phyloP scores from a whole-genome alignment of 2,888 invertebrate genomes.

The Camptogramma bilineatum region DNA sequence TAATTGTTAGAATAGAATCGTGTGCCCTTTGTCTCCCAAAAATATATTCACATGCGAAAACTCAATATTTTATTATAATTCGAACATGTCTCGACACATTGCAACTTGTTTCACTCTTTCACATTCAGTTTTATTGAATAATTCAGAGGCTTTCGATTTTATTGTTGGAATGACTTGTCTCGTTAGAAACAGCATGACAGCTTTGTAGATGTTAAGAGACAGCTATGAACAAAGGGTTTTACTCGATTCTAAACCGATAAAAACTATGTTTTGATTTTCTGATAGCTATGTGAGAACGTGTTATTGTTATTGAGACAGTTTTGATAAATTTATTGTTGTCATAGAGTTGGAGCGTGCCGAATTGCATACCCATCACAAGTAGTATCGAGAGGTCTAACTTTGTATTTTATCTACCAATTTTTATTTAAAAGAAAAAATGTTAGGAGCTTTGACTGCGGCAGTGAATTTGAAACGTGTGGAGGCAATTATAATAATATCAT shows the following conservation, averaged over 20 bases:
- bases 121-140: constrained; percentile 79
- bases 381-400: background rate
- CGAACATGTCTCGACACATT: constrained; percentile 68
- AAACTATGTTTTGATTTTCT: constrained; percentile 25
- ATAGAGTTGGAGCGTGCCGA: background rate
- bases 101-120: constrained; percentile 68
- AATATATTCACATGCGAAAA: constrained; percentile 49
- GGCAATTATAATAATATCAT: no score
- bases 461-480: no score
- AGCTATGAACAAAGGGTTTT: constrained; percentile 42
- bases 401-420: background rate
- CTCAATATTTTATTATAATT: constrained; percentile 74
- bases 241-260: constrained; percentile 28
- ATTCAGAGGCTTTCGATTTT: constrained; percentile 72
- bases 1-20: constrained; percentile 41
- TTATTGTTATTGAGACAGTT: constrained; percentile 23
- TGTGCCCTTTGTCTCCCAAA: constrained; percentile 47
- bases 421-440: no score
- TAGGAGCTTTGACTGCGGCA: no score
- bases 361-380: background rate
- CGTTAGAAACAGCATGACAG: constrained; percentile 59
- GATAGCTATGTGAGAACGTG: constrained; percentile 20
- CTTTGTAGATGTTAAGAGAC: constrained; percentile 46
- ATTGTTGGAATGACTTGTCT: constrained; percentile 66
- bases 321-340: constrained; percentile 9